Percentiles rank a stretch among this genome's conserved stretches.
phyloP scores from a whole-genome alignment of 2,888 invertebrate genomes.

The Lochmaea capreae region DNA sequence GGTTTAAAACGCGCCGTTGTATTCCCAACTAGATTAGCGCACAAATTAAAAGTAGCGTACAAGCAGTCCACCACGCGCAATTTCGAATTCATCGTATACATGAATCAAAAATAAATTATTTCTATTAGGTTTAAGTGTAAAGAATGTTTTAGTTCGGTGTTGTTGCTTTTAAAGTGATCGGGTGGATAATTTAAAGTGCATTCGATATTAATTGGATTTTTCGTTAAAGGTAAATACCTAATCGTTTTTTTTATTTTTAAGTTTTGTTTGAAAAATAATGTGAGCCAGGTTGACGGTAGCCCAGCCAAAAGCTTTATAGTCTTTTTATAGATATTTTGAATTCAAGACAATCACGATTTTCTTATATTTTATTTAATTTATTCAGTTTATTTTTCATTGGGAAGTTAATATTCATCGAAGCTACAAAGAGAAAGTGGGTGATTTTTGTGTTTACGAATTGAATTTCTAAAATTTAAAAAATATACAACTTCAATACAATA shows the following conservation, averaged over 20 bases:
- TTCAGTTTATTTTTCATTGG: no score
- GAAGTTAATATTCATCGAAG: no score
- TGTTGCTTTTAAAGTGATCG: neutral
- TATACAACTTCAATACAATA: no score
- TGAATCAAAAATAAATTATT: slow-evolving; percentile 3
- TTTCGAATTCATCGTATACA: neutral
- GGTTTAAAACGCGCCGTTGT: neutral
- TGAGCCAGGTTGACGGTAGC: neutral
- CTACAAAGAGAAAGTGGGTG: no score
- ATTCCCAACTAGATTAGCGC: neutral
- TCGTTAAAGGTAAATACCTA: neutral
- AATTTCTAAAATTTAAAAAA: no score
- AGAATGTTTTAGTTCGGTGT: neutral
- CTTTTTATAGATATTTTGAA: slow-evolving; percentile 5
- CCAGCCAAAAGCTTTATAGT: neutral
- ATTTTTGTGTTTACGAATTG: no score
- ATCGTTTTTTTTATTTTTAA: no score
- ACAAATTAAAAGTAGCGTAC: slow-evolving; percentile 9
- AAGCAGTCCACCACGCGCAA: neutral
- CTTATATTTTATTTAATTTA: no score
- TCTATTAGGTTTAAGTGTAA: neutral
- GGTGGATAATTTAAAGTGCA: neutral
- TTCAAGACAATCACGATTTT: neutral
- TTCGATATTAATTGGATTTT: neutral
- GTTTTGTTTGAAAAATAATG: neutral